Conservation (phyloP, 2,888 invertebrate species). For the Automeris io region DNA sequence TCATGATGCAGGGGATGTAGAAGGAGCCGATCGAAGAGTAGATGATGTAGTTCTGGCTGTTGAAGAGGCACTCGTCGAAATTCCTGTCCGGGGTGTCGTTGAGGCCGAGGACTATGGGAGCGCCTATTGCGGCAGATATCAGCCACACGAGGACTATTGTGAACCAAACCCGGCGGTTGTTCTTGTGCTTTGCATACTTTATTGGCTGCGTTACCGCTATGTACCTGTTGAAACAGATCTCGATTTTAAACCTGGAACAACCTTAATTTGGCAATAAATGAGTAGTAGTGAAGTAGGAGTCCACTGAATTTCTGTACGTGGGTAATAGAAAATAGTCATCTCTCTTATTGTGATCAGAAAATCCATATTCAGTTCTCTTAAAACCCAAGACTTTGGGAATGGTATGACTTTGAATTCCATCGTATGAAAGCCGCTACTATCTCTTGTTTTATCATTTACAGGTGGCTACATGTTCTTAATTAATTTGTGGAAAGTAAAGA, state of each 20-base stretch:
- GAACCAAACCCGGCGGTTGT: conserved; percentile 94
- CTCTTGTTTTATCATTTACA: too few relatives aligned
- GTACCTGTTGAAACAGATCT: conserved; percentile 81
- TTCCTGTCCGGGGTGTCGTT: conserved; percentile 93
- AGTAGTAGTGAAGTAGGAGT: too few relatives aligned
- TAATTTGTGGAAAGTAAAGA: too few relatives aligned
- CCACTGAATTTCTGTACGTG: not conserved
- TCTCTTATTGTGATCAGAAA: too few relatives aligned
- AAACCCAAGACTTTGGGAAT: too few relatives aligned
- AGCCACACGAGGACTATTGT: conserved; percentile 98
- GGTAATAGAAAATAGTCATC: too few relatives aligned
- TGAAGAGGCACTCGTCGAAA: conserved; percentile 94
- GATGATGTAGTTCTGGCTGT: conserved; percentile 98
- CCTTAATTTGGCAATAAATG: too few relatives aligned
- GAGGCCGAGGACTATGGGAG: conserved; percentile 96
- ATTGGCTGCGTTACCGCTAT: conserved; percentile 99
- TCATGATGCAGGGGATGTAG: conserved; percentile 98
- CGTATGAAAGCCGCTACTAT: too few relatives aligned
- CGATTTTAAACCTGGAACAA: too few relatives aligned
- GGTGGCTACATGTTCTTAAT: too few relatives aligned
- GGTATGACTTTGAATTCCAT: too few relatives aligned
- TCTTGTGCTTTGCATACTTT: conserved; percentile 99
- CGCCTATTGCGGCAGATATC: conserved; percentile 93
- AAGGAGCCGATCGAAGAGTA: conserved; percentile 98
- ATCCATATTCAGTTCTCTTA: too few relatives aligned